Evolutionary conservation across 1,140 invertebrate species (phyloP).

Genomic region (Drosophila miranda): DNA sequence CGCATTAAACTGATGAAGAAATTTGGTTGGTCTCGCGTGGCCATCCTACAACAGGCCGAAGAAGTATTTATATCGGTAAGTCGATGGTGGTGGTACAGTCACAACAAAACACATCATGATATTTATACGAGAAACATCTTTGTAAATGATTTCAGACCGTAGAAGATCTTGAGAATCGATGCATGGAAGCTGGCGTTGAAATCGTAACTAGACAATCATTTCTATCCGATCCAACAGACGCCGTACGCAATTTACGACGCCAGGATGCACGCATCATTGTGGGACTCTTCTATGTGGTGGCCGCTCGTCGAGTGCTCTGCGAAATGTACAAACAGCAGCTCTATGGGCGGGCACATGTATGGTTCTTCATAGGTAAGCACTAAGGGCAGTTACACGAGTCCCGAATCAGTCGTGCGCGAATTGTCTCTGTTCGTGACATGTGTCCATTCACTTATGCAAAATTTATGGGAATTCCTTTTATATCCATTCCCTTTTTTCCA

Average conservation of each 20-base stretch:
- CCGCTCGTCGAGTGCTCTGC: slow-evolving; percentile 96
- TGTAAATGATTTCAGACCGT: slow-evolving; percentile 88
- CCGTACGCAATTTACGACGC: slow-evolving; percentile 94
- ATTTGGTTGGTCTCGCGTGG: slow-evolving; percentile 98
- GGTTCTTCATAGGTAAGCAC: slow-evolving; percentile 98
- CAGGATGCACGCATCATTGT: slow-evolving; percentile 99
- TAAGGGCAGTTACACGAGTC: not conserved
- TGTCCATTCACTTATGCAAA: not conserved
- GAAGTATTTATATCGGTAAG: slow-evolving; percentile 99
- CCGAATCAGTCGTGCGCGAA: no score
- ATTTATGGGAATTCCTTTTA: not conserved
- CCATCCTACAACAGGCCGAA: slow-evolving; percentile 98
- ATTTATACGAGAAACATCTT: no score
- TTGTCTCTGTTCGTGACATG: no score
- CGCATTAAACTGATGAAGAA: slow-evolving; percentile 98
- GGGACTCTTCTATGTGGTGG: slow-evolving; percentile 97
- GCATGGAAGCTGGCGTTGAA: slow-evolving; percentile 96
- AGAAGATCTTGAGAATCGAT: slow-evolving; percentile 97
- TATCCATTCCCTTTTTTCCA: slow-evolving; percentile 65
- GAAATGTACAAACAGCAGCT: slow-evolving; percentile 97
- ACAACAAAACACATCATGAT: not conserved
- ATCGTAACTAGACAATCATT: slow-evolving; percentile 98
- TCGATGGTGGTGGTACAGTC: slow-evolving; percentile 6
- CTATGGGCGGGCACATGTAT: slow-evolving; percentile 98
- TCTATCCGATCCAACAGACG: slow-evolving; percentile 97